These are phyloP conservation scores for Phengaris alcon DNA, from an alignment of 2,888 invertebrate species.

Conservation along the genomic window DNA sequence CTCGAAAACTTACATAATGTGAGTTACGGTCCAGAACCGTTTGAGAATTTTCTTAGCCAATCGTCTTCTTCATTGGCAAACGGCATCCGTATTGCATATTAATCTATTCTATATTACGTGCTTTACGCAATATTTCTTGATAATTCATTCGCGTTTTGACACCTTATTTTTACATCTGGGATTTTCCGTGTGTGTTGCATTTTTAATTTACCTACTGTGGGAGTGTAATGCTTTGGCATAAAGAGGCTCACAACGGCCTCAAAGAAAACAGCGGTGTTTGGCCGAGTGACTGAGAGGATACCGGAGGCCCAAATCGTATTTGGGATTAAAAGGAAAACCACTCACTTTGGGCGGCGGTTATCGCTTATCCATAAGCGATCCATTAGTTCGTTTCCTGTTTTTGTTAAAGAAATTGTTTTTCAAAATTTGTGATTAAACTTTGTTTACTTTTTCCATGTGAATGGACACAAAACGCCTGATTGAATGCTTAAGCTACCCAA, in stretches of 20 bases:
- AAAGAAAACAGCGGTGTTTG: too few species aligned
- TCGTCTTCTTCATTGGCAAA: constrained; percentile 52
- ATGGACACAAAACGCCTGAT: background rate
- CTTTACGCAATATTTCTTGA: constrained; percentile 6
- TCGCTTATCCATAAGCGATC: too few species aligned
- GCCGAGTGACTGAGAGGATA: too few species aligned
- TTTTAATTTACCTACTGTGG: background rate
- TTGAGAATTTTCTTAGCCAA: constrained; percentile 62
- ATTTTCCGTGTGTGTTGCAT: background rate
- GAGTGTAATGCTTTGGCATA: too few species aligned
- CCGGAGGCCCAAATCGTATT: too few species aligned
- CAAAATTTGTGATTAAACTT: background rate
- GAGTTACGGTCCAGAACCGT: constrained; percentile 54
- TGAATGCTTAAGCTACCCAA: background rate
- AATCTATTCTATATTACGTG: constrained; percentile 41
- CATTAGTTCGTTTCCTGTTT: too few species aligned
- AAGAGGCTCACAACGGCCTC: too few species aligned
- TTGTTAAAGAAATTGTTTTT: too few species aligned
- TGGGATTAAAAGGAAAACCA: too few species aligned
- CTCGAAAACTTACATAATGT: constrained; percentile 49
- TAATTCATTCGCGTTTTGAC: background rate
- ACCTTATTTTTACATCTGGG: background rate
- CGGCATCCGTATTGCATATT: constrained; percentile 49
- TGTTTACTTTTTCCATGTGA: background rate
- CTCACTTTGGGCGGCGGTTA: too few species aligned